Evolutionary conservation across 2,888 invertebrate genomes (phyloP), one percentile per base, ranked within the genome.

Genomic region (Frankliniella fusca): DNA sequence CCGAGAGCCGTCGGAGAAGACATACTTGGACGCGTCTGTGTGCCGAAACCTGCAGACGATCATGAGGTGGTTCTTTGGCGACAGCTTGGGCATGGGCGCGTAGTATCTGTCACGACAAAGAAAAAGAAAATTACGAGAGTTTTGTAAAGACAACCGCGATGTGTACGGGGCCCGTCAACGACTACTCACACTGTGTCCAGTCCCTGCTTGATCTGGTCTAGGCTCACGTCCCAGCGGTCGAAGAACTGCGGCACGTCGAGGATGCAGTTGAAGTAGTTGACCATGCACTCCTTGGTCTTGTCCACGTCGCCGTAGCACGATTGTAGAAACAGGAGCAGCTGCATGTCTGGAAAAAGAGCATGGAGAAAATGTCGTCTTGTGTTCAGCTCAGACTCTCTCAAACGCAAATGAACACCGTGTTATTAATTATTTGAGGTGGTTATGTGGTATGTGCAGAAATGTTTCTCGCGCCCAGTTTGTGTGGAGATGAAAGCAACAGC

Each of bases 321-420:
- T 87, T 92, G 92, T 10, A 92, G 89, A 87, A 93, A 93, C 84
- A 92, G 88, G 84, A 90, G 88, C 83, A 92, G 87, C 87, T 90
- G 92, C 85, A 92, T 92, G 85, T 92, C 92, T 0, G 91, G 48
- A 84, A 84, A 50, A 1, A 54, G 20, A 48, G 38, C 38, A 5
- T 2, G 38, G 38, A 38, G 38, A 38, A 5, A 38, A 38, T 38
- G 38, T 5, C 38, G 38, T 38, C 38, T 2, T 38, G 3, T 38
- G 38, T 38, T 38, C 38, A 38, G 38, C 38, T 38, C 38, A 5
- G 38, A 38, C 38, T 38, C 5, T 38, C 38, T 38, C 38, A 38
- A 38, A 38, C 5, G 38, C 38, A 38, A 38, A 38, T n/a, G n/a
- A n/a, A n/a, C n/a, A n/a, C n/a, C 38, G 38, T 2, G 38, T 38